Percentiles rank a stretch among this genome's conserved stretches.
Evolutionary conservation across 2,797 vertebrate species (phyloP).

Genomic region (Cossypha polioptera): DNA sequence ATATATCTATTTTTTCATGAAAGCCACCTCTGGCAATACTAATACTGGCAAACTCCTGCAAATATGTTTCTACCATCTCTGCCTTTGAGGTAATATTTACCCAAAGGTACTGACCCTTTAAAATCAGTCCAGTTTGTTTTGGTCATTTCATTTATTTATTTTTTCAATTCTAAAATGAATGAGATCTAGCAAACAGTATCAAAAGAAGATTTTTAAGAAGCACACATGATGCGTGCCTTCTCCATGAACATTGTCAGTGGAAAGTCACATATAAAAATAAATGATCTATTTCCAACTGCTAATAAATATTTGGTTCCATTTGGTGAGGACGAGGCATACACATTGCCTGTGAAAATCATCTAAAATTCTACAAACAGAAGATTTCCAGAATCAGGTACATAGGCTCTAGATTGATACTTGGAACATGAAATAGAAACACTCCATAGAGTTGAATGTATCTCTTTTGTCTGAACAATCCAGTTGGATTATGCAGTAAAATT

Average conservation of each 20-base stretch:
- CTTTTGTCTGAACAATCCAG: background rate
- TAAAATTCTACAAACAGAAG: background rate
- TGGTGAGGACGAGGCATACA: background rate
- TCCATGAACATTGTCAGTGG: background rate
- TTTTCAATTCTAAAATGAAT: background rate
- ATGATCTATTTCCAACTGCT: background rate
- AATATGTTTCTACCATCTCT: background rate
- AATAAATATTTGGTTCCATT: conserved; percentile 13
- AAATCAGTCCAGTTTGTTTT: background rate
- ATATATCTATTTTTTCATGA: background rate
- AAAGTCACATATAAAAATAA: background rate
- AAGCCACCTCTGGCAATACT: background rate
- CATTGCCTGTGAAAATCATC: background rate
- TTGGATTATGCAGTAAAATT: background rate
- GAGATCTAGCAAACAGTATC: background rate
- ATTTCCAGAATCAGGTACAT: background rate
- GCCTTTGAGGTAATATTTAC: background rate
- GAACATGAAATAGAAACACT: background rate
- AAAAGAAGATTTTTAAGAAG: background rate
- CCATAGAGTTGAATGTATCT: background rate
- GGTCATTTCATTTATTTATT: background rate
- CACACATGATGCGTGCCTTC: background rate
- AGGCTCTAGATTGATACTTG: background rate
- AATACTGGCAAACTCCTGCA: background rate
- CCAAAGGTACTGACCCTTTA: background rate